Evolutionary conservation across 2,888 invertebrate genomes (phyloP).

Genomic region (Dione vanillae): DNA sequence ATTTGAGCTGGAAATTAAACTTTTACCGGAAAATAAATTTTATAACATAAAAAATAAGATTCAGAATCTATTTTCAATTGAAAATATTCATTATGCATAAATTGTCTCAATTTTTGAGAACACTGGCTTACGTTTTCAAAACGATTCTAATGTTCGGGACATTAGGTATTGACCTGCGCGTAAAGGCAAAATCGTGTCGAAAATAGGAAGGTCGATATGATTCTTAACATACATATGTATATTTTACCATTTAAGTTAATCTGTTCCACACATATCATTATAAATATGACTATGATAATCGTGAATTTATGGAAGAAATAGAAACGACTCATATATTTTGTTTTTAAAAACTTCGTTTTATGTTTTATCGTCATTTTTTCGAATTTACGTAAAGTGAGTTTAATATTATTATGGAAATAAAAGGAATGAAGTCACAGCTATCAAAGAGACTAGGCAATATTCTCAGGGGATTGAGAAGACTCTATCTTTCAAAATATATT

Average conservation of each 20-base stretch:
- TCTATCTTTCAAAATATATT: slow-evolving; percentile 34
- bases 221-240: slow-evolving; percentile 36
- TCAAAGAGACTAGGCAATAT: slow-evolving; percentile 37
- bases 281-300: no score
- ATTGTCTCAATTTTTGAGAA: slow-evolving; percentile 33
- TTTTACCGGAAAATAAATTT: neutral
- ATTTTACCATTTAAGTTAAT: no score
- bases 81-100: slow-evolving; percentile 28
- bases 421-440: slow-evolving; percentile 32
- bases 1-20: neutral
- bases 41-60: neutral
- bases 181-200: slow-evolving; percentile 33
- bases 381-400: slow-evolving; percentile 19
- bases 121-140: slow-evolving; percentile 27
- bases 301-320: no score
- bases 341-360: no score
- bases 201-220: slow-evolving; percentile 36
- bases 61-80: neutral
- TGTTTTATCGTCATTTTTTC: no score
- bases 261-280: no score
- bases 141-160: slow-evolving; percentile 34
- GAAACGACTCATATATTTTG: no score
- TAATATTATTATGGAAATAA: slow-evolving; percentile 35
- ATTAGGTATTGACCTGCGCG: slow-evolving; percentile 36
- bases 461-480: slow-evolving; percentile 33